Conservation (phyloP, 2,113 vertebrate species). For the Centrocercus urophasianus region DNA sequence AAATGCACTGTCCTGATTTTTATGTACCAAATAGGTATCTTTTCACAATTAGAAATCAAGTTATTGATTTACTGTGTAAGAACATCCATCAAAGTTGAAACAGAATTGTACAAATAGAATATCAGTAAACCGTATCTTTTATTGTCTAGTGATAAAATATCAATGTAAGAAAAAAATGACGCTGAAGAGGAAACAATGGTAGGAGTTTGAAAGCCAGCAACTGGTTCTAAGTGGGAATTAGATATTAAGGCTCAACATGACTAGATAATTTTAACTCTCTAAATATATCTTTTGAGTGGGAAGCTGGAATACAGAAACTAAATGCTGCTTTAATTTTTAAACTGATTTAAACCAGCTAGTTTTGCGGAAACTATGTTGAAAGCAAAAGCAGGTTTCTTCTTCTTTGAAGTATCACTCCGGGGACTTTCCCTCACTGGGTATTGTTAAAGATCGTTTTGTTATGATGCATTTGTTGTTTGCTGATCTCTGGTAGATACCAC, state of each 20-base stretch:
- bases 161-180: conserved; percentile 3
- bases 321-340: conserved; percentile 57
- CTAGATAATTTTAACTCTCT: conserved; percentile 69
- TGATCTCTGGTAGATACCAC: conserved; percentile 18
- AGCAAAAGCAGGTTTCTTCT: conserved; percentile 49
- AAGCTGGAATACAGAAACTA: conserved; percentile 65
- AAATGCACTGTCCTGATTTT: background rate
- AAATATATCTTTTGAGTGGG: conserved; percentile 75
- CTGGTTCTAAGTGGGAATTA: conserved; percentile 64
- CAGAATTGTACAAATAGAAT: background rate
- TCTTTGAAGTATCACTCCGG: conserved; percentile 9
- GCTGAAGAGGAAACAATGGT: conserved; percentile 39
- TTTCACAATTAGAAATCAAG: background rate
- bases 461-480: conserved; percentile 36
- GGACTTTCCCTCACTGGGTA: background rate
- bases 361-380: conserved; percentile 41
- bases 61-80: background rate
- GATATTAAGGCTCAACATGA: conserved; percentile 56
- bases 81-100: background rate
- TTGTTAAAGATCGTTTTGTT: conserved; percentile 41
- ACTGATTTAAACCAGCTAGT: conserved; percentile 10
- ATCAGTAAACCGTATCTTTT: background rate
- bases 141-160: background rate
- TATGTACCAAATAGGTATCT: background rate
- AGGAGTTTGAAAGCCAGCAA: conserved; percentile 46